Conservation (phyloP, 1,140 invertebrate species). For the Trichonephila inaurata region DNA sequence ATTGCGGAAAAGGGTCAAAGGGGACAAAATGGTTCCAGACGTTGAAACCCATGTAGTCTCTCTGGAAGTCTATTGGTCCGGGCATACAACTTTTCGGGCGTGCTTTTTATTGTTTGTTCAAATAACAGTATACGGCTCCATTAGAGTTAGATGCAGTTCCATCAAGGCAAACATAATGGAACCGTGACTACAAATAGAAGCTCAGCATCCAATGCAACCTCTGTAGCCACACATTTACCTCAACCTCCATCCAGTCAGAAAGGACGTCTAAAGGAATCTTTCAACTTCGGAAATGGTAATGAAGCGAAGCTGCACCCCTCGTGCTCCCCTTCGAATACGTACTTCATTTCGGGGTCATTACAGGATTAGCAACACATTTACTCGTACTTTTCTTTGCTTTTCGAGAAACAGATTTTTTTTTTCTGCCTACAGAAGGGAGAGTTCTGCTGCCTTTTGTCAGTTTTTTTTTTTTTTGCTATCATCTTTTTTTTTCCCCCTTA, state of each 20-base stretch:
- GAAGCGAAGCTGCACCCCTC: constrained; percentile 52
- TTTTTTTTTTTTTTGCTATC: constrained; percentile 53
- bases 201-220: not conserved
- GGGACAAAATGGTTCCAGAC: constrained; percentile 12
- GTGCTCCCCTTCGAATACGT: constrained; percentile 49
- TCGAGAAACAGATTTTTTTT: constrained; percentile 41
- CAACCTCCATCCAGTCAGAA: constrained; percentile 46
- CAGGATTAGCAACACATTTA: constrained; percentile 76
- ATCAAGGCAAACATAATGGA: constrained; percentile 45
- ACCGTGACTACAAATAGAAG: constrained; percentile 35
- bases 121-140: constrained; percentile 18
- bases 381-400: constrained; percentile 57
- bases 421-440: constrained; percentile 17
- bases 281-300: constrained; percentile 56
- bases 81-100: not conserved
- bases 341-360: constrained; percentile 76
- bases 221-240: constrained; percentile 19
- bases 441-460: constrained; percentile 53
- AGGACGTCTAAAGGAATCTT: constrained; percentile 41
- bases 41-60: not conserved
- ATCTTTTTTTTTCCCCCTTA: constrained; percentile 10
- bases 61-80: constrained; percentile 3
- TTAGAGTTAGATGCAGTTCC: constrained; percentile 5
- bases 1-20: constrained; percentile 17
- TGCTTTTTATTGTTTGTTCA: constrained; percentile 28